A percentile compares a stretch with the other conserved stretches of the same genome.
Conservation (phyloP, 2,888 invertebrate species). For the Diaphora mendica region DNA sequence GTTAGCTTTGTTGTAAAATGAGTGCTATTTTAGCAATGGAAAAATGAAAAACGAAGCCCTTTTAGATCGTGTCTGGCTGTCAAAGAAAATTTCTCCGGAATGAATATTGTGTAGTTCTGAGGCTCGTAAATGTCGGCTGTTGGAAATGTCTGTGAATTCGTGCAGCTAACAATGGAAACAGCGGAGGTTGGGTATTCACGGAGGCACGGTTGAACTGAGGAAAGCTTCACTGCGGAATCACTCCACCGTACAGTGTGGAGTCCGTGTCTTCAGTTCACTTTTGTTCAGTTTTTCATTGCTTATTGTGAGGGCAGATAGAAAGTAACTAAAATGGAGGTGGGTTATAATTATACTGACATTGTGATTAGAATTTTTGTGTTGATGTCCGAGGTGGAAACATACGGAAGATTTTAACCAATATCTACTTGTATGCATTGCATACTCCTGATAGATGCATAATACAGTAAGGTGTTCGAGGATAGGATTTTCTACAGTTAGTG, state of each 20-base stretch:
- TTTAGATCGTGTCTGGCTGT: slow-evolving; percentile 23
- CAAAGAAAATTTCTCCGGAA: slow-evolving; percentile 20
- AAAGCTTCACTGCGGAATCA: not conserved
- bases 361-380: too few species aligned
- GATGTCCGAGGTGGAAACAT: too few species aligned
- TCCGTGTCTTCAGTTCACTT: not conserved
- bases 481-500: not conserved
- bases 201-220: not conserved
- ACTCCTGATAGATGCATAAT: too few species aligned
- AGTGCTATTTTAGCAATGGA: slow-evolving; percentile 25
- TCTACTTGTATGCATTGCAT: too few species aligned
- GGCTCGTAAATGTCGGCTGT: slow-evolving; percentile 8
- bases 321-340: not conserved
- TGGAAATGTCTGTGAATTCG: slow-evolving; percentile 17
- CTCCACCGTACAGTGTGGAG: not conserved
- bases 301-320: not conserved
- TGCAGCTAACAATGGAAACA: slow-evolving; percentile 9
- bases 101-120: slow-evolving; percentile 20
- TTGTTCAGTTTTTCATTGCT: not conserved
- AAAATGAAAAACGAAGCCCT: slow-evolving; percentile 26
- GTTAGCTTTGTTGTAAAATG: slow-evolving; percentile 32
- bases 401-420: too few species aligned
- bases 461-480: not conserved
- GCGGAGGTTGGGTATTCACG: not conserved
- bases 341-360: not conserved